Base-by-base conservation (phyloP, 2,888 invertebrate species). In the Callinectes sapidus region DNA sequence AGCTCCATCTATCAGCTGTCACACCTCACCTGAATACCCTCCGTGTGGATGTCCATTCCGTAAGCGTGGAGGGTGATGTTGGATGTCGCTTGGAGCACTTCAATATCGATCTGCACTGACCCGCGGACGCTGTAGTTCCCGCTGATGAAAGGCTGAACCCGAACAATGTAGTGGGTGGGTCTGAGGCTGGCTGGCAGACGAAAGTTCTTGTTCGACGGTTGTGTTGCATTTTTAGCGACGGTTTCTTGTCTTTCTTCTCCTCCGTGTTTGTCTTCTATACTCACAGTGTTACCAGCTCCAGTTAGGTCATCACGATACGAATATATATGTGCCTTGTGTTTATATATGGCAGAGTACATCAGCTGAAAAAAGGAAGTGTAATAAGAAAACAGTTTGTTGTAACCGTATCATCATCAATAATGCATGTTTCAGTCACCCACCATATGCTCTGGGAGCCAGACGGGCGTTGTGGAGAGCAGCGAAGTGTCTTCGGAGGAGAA, bases 61-160 rank as follows among this genome's bases (percentile, higher is more conserved):
- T 97, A 13, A 18, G n/a, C 23, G 8, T 92, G 92, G 55, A 94
- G 87, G 35, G 93, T 94, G 35, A 94, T 71, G 55, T 93, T 93
- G 66, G 42, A 61, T 13, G 93, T 93, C 10, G 93, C 16, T 35
- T 87, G 23, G 13, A 93, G 23, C 48, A 94, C 93, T n/a, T 91
- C 92, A 55, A 94, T 87, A 14, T 91, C 92, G 16, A 95, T 93
- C 48, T 93, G 90, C n/a, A 95, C 95, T 87, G 93, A 91, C 10
- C 95, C 95, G 13, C 93, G 87, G 32, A 95, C 94, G 61, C 91
- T 94, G 90, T 94, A 94, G 87, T 95, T 95, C 0, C 90, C 90
- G 0, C 95, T 95, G 32, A 96, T 95, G 5, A 97, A 96, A 97
- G 96, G 32, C 96, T 96, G 95, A 97, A 97, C 94, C 96, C 96